A percentile compares a stretch with the other conserved stretches of the same genome.
phyloP scores from a whole-genome alignment of 2,797 vertebrate genomes.

The Nyctibius grandis region DNA sequence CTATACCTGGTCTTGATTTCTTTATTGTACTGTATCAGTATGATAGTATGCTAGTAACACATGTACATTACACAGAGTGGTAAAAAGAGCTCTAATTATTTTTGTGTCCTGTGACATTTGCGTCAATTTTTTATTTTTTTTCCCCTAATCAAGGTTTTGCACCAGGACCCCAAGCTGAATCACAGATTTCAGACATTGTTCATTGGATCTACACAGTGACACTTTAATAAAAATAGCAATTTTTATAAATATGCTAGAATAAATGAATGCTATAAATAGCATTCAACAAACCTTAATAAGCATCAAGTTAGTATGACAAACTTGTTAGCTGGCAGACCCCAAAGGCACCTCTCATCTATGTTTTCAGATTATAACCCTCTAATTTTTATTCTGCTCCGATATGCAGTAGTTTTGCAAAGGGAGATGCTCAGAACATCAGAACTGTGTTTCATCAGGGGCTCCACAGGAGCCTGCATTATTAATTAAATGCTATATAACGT shows the following conservation, averaged over 20 bases:
- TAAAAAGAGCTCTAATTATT: not conserved
- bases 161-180: not conserved
- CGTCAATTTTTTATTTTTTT: not conserved
- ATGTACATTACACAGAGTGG: not conserved
- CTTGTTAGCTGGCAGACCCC: not conserved
- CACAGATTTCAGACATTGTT: not conserved
- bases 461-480: not conserved
- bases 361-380: not conserved
- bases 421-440: not conserved
- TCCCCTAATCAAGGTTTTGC: not conserved
- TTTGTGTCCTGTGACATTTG: not conserved
- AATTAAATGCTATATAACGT: not conserved
- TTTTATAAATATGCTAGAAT: not conserved
- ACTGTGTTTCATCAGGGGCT: not conserved
- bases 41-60: not conserved
- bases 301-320: not conserved
- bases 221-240: not conserved
- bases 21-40: not conserved
- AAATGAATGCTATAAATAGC: not conserved
- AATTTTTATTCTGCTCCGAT: not conserved
- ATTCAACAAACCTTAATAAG: not conserved
- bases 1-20: not conserved
- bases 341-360: not conserved
- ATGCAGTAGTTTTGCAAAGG: not conserved
- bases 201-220: not conserved